Conservation (phyloP, 2,113 vertebrate species). For the Tamias sibiricus region DNA sequence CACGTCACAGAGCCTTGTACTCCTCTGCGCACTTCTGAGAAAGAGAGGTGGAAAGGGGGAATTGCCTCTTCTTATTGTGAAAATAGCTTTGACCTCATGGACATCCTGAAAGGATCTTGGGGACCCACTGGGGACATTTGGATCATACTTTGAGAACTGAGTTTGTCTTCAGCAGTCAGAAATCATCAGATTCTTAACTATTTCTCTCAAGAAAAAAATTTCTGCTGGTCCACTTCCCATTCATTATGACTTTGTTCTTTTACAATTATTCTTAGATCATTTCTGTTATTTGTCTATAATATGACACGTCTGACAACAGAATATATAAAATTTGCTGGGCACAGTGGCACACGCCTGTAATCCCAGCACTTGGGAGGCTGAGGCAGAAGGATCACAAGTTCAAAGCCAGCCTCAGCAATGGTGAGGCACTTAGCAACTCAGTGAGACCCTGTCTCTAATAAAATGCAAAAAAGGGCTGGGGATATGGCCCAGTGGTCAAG, state of each 20-base stretch:
- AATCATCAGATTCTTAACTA: neutral
- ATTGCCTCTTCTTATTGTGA: neutral
- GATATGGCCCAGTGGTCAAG: too few species aligned
- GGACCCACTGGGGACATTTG: neutral
- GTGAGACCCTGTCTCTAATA: too few species aligned
- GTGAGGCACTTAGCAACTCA: too few species aligned
- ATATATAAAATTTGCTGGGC: too few species aligned
- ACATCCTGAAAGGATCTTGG: neutral
- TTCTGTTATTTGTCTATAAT: neutral
- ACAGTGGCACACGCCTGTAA: too few species aligned
- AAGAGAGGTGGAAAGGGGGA: neutral
- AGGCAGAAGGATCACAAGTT: too few species aligned
- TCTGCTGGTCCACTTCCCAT: neutral
- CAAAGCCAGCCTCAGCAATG: too few species aligned
- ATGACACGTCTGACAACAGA: neutral
- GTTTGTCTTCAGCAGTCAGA: neutral
- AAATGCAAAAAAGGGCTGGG: too few species aligned
- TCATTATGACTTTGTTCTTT: neutral
- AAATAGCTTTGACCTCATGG: neutral
- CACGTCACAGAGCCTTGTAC: neutral
- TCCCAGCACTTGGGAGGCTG: too few species aligned
- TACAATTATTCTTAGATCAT: neutral
- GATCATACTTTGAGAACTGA: neutral
- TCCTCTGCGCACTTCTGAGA: neutral
- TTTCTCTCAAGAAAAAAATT: constrained; percentile 33